Evolutionary conservation across 2,797 vertebrate species (phyloP).

Genomic region (Syngnathus rostellatus): DNA sequence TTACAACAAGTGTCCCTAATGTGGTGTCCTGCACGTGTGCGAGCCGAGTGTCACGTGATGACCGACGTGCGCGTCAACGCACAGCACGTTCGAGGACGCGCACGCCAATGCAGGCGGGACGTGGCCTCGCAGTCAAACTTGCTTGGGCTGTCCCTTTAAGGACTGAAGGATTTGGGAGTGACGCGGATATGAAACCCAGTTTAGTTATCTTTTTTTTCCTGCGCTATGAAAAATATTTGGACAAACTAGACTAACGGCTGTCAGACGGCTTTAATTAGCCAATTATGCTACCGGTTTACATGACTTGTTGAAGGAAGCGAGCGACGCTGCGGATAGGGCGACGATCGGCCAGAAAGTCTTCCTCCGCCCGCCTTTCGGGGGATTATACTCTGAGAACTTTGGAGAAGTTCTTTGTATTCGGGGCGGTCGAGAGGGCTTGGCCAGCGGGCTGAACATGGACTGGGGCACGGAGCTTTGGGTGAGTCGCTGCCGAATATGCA

Average conservation of each 20-base stretch:
- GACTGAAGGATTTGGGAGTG: slow-evolving; percentile 74
- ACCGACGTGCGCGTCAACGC: background rate
- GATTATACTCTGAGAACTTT: slow-evolving; percentile 63
- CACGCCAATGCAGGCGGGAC: background rate
- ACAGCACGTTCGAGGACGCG: background rate
- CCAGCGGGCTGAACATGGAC: slow-evolving; percentile 66
- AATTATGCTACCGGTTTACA: slow-evolving; percentile 12
- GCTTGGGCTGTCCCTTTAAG: slow-evolving; percentile 69
- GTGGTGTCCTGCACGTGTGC: background rate
- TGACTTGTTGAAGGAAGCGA: slow-evolving; percentile 8
- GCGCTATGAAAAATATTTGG: slow-evolving; percentile 60
- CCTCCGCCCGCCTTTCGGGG: slow-evolving; percentile 19
- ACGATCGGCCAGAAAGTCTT: slow-evolving; percentile 3
- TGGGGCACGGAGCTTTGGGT: slow-evolving; percentile 80
- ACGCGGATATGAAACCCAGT: slow-evolving; percentile 67
- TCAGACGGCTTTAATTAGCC: slow-evolving; percentile 14
- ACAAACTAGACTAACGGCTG: slow-evolving; percentile 32
- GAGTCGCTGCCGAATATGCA: slow-evolving; percentile 39
- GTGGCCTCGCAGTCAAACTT: slow-evolving; percentile 6
- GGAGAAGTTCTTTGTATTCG: slow-evolving; percentile 65
- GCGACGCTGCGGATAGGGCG: slow-evolving; percentile 5
- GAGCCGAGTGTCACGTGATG: background rate
- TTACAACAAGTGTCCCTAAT: background rate
- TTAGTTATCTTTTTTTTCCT: slow-evolving; percentile 67
- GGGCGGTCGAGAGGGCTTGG: slow-evolving; percentile 37